Evolutionary conservation across 2,888 invertebrate species (phyloP).

Genomic region (Caenorhabditis auriculariae): DNA sequence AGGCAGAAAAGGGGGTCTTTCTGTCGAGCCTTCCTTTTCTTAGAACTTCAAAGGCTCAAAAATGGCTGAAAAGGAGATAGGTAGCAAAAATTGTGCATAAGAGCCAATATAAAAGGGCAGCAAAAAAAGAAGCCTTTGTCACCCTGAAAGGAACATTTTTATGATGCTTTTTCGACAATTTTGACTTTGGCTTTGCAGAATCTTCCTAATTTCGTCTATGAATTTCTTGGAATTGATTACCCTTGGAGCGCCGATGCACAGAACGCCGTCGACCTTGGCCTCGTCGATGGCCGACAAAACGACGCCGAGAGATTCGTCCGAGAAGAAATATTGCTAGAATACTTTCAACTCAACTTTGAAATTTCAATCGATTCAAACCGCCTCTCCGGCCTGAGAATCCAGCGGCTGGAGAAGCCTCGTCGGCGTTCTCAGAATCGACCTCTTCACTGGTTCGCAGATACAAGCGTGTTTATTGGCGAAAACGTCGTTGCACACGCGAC

Average conservation of each 20-base stretch:
- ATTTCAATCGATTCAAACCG: constrained; percentile 34
- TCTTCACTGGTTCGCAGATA: constrained; percentile 30
- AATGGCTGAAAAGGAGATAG: no score
- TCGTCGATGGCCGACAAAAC: constrained; percentile 29
- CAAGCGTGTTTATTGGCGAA: constrained; percentile 41
- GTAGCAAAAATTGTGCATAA: no score
- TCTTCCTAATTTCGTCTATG: no score
- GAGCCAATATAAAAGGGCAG: no score
- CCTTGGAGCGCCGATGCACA: constrained; percentile 53
- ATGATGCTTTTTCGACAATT: no score
- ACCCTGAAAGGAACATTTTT: no score
- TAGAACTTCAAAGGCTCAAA: no score
- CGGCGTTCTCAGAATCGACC: constrained; percentile 29
- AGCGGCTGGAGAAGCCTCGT: constrained; percentile 36
- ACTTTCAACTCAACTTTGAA: neutral
- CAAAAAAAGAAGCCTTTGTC: no score
- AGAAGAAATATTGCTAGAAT: constrained; percentile 58
- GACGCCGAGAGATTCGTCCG: constrained; percentile 45
- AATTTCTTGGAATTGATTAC: constrained; percentile 5
- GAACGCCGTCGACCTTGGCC: constrained; percentile 44
- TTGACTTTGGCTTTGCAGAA: no score
- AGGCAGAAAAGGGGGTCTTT: no score
- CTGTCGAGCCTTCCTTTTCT: no score
- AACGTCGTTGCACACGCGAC: constrained; percentile 39
- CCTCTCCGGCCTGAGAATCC: constrained; percentile 48